Percentiles rank a stretch among this genome's conserved stretches.
phyloP scores from a whole-genome alignment of 2,888 invertebrate species.

The Hirtodrosophila duncani region DNA sequence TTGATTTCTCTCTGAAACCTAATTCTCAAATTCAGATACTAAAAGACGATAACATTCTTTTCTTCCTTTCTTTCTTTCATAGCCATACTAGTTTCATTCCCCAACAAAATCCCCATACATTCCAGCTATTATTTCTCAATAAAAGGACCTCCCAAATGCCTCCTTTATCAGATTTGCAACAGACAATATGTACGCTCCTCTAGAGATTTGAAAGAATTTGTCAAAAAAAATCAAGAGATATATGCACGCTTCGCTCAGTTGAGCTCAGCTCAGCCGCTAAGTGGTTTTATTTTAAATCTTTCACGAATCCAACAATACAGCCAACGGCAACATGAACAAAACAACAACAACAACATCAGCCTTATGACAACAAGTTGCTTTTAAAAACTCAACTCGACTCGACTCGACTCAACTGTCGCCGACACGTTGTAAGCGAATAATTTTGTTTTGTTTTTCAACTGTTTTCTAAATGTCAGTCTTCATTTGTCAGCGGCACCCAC shows the following conservation, averaged over 20 bases:
- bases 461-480: slow-evolving; percentile 77
- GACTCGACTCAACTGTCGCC: slow-evolving; percentile 59
- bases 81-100: too few relatives aligned
- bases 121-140: too few relatives aligned
- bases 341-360: slow-evolving; percentile 26
- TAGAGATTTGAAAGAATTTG: slow-evolving; percentile 39
- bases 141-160: too few relatives aligned
- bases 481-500: slow-evolving; percentile 71
- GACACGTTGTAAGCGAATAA: slow-evolving; percentile 58
- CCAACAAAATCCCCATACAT: too few relatives aligned
- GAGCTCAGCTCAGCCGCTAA: slow-evolving; percentile 56
- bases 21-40: too few relatives aligned
- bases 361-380: slow-evolving; percentile 72
- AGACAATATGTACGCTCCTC: too few relatives aligned
- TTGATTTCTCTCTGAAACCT: too few relatives aligned
- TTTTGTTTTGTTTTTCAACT: slow-evolving; percentile 62
- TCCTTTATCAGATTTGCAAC: too few relatives aligned
- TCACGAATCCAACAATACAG: slow-evolving; percentile 70
- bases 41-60: too few relatives aligned
- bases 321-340: slow-evolving; percentile 2
- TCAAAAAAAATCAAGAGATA: too few relatives aligned
- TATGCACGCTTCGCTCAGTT: too few relatives aligned
- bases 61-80: too few relatives aligned
- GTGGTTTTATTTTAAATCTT: slow-evolving; percentile 78
- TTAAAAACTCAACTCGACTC: slow-evolving; percentile 48